Base-by-base conservation (phyloP, 2,888 invertebrate genomes). In the Yponomeuta malinellus region DNA sequence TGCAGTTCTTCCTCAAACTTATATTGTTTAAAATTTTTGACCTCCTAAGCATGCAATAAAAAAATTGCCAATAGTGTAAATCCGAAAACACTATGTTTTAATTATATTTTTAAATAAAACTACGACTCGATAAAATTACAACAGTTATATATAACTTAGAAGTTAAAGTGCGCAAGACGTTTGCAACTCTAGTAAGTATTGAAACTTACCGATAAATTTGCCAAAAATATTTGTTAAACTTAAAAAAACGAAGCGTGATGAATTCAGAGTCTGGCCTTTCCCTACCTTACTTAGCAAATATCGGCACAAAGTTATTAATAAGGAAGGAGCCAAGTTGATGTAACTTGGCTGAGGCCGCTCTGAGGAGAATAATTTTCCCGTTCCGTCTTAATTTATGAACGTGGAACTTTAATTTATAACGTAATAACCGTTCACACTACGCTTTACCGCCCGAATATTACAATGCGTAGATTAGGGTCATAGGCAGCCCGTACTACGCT, bases 351-450 rank as follows among this genome's bases (percentile, higher is more conserved):
- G 64, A 29, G 64, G 31, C 64, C 64, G 23, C 48, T 43, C 67
- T 33, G 9, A 15, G 33, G 67, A 37, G 37, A 68, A 68, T 68
- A 68, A 68, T 68, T 68, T 68, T 15, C 37, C 31, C 67, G 43
- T 68, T 68, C 37, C 12, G n/a, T 43, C n/a, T 15, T n/a, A 68
- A 68, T 68, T 68, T 68, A 68, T 48, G 67, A 23, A 48, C n/a
- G 23, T 68, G 10, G 43, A 48, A 68, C 67, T 68, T 68, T 43
- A 15, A 68, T 68, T 68, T 68, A 43, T 68, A 23, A 68, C 37
- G 15, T 68, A 59, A 65, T 65, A 65, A 65, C 31, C 65, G 29
- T 65, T 31, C 31, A 65, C 31, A 65, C 52, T 59, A 59, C 52
- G 52, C 15, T 15, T 15, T 59, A 1, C 15, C 6, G 52, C 15